Conservation (phyloP, 2,888 invertebrate species). For the Erebia epiphron region DNA sequence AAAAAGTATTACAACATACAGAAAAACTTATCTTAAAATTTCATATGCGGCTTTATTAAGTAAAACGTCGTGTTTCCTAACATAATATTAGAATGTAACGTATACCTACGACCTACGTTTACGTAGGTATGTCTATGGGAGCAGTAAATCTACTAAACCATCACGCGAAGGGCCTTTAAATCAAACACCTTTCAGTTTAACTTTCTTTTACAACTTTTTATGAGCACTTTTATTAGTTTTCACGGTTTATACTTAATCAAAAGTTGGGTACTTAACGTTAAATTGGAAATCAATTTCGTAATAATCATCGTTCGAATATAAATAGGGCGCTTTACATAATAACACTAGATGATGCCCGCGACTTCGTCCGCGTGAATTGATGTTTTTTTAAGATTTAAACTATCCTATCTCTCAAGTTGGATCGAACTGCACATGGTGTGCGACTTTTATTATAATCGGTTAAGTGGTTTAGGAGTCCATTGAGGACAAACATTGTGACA, state of each 20-base stretch:
- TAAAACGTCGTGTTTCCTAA: background rate
- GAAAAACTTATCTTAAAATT: background rate
- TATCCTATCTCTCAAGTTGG: too few relatives aligned
- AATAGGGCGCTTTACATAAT: background rate
- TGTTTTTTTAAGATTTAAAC: too few relatives aligned
- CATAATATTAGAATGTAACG: constrained; percentile 8
- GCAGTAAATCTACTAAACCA: constrained; percentile 30
- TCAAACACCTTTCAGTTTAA: constrained; percentile 57
- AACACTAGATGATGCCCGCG: too few relatives aligned
- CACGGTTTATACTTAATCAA: constrained; percentile 41
- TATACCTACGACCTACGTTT: background rate
- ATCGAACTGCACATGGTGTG: too few relatives aligned
- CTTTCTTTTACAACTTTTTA: constrained; percentile 62
- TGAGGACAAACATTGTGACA: too few relatives aligned
- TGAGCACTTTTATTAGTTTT: constrained; percentile 52
- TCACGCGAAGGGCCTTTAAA: constrained; percentile 65
- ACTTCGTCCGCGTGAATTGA: too few relatives aligned
- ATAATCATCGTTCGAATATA: constrained; percentile 20
- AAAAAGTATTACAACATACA: background rate
- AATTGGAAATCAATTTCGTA: constrained; percentile 45
- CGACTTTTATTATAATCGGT: too few relatives aligned
- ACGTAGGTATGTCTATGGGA: constrained; percentile 16
- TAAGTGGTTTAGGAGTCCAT: too few relatives aligned
- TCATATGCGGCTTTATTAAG: background rate
- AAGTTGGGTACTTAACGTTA: constrained; percentile 39